Evolutionary conservation across 2,888 invertebrate species (phyloP).

Genomic region (Stenotaenia linearis): DNA sequence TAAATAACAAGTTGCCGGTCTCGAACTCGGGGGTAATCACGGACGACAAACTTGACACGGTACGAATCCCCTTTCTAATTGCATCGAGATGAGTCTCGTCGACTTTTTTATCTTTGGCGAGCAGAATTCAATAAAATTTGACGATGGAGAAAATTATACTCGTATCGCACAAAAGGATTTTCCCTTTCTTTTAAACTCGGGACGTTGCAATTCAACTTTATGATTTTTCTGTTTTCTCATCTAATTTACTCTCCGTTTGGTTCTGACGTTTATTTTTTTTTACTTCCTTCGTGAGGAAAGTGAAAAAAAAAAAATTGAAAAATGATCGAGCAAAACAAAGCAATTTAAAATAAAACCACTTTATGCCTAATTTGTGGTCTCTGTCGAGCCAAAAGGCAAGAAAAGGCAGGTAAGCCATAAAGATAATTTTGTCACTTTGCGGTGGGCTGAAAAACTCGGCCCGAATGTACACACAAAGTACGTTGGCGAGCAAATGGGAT

Average conservation of each 20-base stretch:
- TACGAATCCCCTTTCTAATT: neutral
- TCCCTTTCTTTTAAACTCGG: neutral
- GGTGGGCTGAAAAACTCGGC: no score
- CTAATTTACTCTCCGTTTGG: neutral
- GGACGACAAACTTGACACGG: no score
- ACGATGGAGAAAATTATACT: neutral
- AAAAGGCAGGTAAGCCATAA: no score
- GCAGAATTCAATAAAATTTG: neutral
- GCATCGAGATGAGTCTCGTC: neutral
- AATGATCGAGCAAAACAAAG: neutral
- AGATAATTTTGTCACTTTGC: no score
- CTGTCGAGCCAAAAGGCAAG: no score
- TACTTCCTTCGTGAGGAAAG: neutral
- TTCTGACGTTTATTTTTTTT: neutral
- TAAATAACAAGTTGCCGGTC: no score
- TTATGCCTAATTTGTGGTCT: no score
- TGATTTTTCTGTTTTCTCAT: neutral
- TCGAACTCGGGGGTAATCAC: no score
- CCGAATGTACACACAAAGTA: neutral
- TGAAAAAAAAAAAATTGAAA: neutral
- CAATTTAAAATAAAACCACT: no score
- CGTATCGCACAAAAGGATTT: neutral
- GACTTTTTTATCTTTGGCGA: neutral
- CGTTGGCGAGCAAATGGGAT: neutral
- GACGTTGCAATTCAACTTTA: conserved; percentile 3